Evolutionary conservation across 2,113 vertebrate genomes (phyloP).

Genomic region (Thermophis baileyi): DNA sequence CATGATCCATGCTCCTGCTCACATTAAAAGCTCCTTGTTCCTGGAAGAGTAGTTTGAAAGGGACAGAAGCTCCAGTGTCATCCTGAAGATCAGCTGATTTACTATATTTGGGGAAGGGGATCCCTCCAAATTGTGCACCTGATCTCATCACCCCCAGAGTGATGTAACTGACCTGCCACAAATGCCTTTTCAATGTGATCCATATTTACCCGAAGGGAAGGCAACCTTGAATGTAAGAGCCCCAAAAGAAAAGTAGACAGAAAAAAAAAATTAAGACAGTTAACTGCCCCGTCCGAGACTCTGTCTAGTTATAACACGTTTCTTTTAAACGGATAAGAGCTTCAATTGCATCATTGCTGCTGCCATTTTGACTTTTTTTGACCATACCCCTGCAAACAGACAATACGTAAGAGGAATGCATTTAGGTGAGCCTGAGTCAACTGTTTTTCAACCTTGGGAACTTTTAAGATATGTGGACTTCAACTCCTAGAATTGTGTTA

Average conservation of each 20-base stretch:
- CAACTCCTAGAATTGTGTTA: neutral
- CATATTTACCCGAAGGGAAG: neutral
- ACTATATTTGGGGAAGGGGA: neutral
- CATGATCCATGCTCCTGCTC: neutral
- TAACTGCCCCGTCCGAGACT: neutral
- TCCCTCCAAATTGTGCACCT: neutral
- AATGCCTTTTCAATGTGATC: neutral
- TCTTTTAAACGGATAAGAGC: neutral
- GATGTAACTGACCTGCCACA: neutral
- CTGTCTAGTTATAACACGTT: too few species aligned
- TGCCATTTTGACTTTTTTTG: neutral
- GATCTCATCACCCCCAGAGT: too few species aligned
- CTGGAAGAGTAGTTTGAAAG: neutral
- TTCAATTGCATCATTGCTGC: neutral
- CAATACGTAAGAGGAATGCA: neutral
- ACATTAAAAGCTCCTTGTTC: neutral
- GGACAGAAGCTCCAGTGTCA: neutral
- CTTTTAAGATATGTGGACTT: neutral
- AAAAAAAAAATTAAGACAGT: neutral
- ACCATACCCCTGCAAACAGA: neutral
- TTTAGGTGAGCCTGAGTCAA: neutral
- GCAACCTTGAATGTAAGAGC: neutral
- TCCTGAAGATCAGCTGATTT: neutral
- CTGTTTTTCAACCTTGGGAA: neutral
- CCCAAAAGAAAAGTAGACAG: neutral